Base-by-base conservation (phyloP, 2,888 invertebrate genomes). In the Prostheceraeus crozeri region DNA sequence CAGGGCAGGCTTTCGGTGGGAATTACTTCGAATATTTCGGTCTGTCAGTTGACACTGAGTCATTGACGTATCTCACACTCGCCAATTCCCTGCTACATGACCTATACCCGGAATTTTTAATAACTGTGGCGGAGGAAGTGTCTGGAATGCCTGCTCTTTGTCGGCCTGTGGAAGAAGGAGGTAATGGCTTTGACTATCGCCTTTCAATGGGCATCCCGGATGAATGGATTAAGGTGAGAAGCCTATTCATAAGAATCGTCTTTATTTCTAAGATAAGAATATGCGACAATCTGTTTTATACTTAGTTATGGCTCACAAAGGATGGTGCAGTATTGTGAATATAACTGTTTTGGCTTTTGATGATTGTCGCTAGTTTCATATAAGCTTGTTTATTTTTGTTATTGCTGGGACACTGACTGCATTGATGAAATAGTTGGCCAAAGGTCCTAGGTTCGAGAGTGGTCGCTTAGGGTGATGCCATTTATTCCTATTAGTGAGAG, bases 121-220 rank as follows among this genome's bases (percentile, higher is more conserved):
- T 89, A 61, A 94, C 96, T n/a, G 87, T 98, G 68, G 96, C 96
- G 21, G 98, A 99, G 84, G 91, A 98, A 77, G 98, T 99, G 1
- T 94, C 93, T 10, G 98, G 98, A 35, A 98, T 99, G 98, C 98
- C 98, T 1, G 90, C 85, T 0, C 81, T 89, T 3, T 94, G 98
- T 71, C 83, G 98, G 0, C 93, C 96, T 0, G 85, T 94, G 0
- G 73, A 76, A 2, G 96, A 99, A 77, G 98, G 93, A 40, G 94
- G 94, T 1, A 81, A 84, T 63, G 98, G 98, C 3, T 99, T 99
- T 77, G 96, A 99, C 76, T 80, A 88, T 79, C 84, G 96, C n/a
- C 82, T 99, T 56, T 93, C 86, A 16, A 99, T 99, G 98, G 90
- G 96, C 25, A 87, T 99, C 68, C 98, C 98, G 0, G 98, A 99